Evolutionary conservation across 2,113 vertebrate species (phyloP).

Genomic region (Tichodroma muraria): DNA sequence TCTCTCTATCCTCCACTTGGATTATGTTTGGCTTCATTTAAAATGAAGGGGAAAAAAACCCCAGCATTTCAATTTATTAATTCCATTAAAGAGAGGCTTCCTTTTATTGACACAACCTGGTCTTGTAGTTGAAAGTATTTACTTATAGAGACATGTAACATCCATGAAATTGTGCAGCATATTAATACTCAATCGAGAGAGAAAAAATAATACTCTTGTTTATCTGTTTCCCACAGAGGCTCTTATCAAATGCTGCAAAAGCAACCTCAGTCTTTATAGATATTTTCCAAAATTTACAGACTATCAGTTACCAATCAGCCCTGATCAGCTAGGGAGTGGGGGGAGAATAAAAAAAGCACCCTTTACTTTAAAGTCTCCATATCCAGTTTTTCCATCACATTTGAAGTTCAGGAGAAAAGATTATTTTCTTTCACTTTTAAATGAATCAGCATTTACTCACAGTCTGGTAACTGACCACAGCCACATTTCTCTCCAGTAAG

Average conservation of each 20-base stretch:
- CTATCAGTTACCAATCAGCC: not conserved
- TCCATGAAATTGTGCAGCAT: not conserved
- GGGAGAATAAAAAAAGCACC: accelerated
- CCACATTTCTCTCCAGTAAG: not conserved
- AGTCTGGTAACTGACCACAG: not conserved
- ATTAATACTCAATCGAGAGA: not conserved
- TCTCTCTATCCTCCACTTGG: not conserved
- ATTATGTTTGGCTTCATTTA: not conserved
- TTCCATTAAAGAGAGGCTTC: not conserved
- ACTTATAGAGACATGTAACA: not conserved
- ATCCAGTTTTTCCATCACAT: not conserved
- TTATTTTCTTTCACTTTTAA: not conserved
- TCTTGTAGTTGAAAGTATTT: not conserved
- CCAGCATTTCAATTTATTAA: not conserved
- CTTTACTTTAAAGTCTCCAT: not conserved
- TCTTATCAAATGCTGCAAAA: not conserved
- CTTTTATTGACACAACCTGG: not conserved
- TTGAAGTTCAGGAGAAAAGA: not conserved
- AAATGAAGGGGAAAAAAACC: not conserved
- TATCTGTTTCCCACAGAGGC: not conserved
- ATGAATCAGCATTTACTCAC: not conserved
- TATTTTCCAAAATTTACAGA: not conserved
- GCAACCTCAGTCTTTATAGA: not conserved
- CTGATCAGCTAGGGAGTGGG: not conserved
- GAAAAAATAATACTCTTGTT: not conserved